Percentiles rank a stretch among this genome's conserved stretches.
These are phyloP conservation scores for Scaptomyza parva DNA, from an alignment of 2,888 invertebrate genomes.

Conservation along the genomic window DNA sequence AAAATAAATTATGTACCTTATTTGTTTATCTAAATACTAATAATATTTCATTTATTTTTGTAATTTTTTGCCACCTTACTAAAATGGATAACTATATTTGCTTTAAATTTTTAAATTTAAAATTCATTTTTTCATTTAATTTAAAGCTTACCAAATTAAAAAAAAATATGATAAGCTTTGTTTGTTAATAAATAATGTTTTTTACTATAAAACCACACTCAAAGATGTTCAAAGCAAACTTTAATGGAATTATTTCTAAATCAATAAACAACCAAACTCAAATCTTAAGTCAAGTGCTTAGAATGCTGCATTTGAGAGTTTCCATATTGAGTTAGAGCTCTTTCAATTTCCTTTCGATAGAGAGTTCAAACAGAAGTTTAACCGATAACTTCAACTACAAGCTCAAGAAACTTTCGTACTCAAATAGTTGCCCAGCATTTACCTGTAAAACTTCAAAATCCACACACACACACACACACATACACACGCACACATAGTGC, in stretches of 20 bases:
- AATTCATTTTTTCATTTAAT: too few relatives aligned
- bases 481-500: background rate
- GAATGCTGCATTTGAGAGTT: conserved; percentile 11
- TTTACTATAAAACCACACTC: background rate
- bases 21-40: too few relatives aligned
- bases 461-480: conserved; percentile 16
- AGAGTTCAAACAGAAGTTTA: conserved; percentile 39
- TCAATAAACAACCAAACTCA: conserved; percentile 3
- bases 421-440: conserved; percentile 64
- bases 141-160: too few relatives aligned
- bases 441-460: conserved; percentile 52
- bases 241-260: background rate
- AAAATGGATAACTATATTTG: too few relatives aligned
- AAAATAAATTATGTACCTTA: too few relatives aligned
- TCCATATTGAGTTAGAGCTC: conserved; percentile 30
- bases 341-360: conserved; percentile 19
- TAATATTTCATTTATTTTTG: too few relatives aligned
- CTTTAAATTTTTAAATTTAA: too few relatives aligned
- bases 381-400: conserved; percentile 55
- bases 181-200: too few relatives aligned
- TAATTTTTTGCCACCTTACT: too few relatives aligned
- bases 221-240: background rate
- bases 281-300: conserved; percentile 6
- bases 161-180: too few relatives aligned
- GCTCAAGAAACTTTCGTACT: conserved; percentile 56